Evolutionary conservation across 1,140 invertebrate species (phyloP), one percentile per base, ranked within the genome.

Genomic region (Ooceraea biroi): DNA sequence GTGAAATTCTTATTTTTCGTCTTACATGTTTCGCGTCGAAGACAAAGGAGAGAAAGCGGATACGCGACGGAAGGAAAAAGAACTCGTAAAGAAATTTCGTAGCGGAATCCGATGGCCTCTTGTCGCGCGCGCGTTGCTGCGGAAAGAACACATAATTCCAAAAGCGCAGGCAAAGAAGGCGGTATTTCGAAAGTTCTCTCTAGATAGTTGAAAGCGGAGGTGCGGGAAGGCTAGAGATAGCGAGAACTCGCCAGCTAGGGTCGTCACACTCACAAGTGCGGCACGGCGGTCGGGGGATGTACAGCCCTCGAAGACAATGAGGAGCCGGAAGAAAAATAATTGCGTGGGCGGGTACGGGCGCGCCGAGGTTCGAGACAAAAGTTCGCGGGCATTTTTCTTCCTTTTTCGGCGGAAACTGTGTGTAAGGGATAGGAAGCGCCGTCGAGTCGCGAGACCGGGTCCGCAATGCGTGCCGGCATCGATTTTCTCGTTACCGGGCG

Each of bases 341-440:
- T 83, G 85, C 80, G 44, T 25, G 27, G 44, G 48, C 69, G 30
- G 36, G 60, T 10, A 61, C 27, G 58, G 22, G 19, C 30, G 36
- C n/a, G 50, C 57, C 44, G 58, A 55, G 61, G 61, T n/a, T 7
- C 46, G 48, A 52, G 66, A 83, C 80, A 60, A 87, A 87, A 87
- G 72, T 78, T 87, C 55, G 14, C 22, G 36, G 73, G 82, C 74
- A 68, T 84, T 86, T 87, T 78, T 87, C 85, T 78, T 55, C 46
- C 73, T 69, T 65, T n/a, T 58, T 83, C 60, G 46, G 41, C 58
- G 71, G 72, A 87, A 87, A 87, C 66, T 86, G 58, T 78, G 86
- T 77, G 80, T 83, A 86, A 87, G 71, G 74, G 80, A 86, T 77
- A 69, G 77, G 77, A 65, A 80, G 60, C 78, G 71, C 86, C 85